A percentile compares a stretch with the other conserved stretches of the same genome.
These are phyloP conservation scores for Polydrusus pterygomalis DNA, from an alignment of 2,888 invertebrate species.

Conservation along the genomic window DNA sequence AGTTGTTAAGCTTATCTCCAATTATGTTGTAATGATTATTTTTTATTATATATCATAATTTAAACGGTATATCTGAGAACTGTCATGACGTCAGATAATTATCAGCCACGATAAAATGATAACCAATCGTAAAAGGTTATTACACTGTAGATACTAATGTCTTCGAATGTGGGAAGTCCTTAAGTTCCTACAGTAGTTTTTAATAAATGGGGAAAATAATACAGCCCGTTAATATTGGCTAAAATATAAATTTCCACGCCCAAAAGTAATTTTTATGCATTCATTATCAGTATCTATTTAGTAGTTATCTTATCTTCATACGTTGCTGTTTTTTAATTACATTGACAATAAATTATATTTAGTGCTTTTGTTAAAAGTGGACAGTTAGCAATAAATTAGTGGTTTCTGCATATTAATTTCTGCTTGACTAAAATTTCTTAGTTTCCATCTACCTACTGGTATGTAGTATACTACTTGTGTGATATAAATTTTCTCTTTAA, in stretches of 20 bases:
- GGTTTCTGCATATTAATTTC: background rate
- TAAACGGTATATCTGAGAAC: background rate
- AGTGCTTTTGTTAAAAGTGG: constrained; percentile 35
- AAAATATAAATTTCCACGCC: background rate
- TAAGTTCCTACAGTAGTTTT: background rate
- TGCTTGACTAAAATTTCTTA: background rate
- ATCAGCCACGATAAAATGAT: constrained; percentile 11
- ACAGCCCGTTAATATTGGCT: background rate
- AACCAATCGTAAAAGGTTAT: constrained; percentile 20
- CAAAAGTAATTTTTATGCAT: constrained; percentile 22
- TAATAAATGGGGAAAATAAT: background rate
- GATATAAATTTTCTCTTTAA: background rate
- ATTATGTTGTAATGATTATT: background rate
- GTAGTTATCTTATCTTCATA: constrained; percentile 37
- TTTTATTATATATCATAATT: background rate
- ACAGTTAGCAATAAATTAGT: constrained; percentile 8
- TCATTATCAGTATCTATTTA: constrained; percentile 4
- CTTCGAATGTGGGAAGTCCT: background rate
- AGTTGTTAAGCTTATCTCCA: background rate
- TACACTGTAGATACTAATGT: background rate
- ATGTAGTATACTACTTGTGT: too few species aligned
- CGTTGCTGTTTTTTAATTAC: constrained; percentile 34
- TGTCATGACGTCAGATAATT: constrained; percentile 20
- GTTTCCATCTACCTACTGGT: too few species aligned
- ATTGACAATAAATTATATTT: constrained; percentile 26